phyloP scores from a whole-genome alignment of 2,888 invertebrate species.

The Linhomoeus sp. region DNA sequence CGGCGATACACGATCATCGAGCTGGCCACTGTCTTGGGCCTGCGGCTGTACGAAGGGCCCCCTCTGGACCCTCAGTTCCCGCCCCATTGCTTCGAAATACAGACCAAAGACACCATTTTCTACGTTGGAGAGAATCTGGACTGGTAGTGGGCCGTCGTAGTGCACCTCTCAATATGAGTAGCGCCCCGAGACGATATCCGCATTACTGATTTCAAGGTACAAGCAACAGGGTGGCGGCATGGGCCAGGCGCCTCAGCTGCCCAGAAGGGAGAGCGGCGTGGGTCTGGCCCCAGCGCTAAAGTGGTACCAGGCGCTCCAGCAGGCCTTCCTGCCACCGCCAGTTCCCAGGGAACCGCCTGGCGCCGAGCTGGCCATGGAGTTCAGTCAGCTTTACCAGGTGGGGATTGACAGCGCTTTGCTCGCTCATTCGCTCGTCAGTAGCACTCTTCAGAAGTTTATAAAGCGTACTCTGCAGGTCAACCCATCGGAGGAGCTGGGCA shows the following conservation, averaged over 20 bases:
- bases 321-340: constrained; percentile 16
- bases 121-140: constrained; percentile 26
- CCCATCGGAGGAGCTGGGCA: constrained; percentile 88
- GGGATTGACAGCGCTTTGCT: neutral
- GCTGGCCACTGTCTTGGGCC: constrained; percentile 13
- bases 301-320: constrained; percentile 9
- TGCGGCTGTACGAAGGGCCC: constrained; percentile 20
- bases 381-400: constrained; percentile 22
- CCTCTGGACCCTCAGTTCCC: constrained; percentile 17
- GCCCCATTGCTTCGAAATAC: constrained; percentile 26
- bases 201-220: neutral
- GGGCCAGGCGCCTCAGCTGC: neutral
- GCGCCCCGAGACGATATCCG: neutral
- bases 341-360: constrained; percentile 7
- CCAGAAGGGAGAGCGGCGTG: constrained; percentile 4
- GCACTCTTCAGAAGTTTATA: too few relatives aligned
- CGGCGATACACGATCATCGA: constrained; percentile 12
- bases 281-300: constrained; percentile 1
- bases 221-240: neutral
- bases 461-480: constrained; percentile 28
- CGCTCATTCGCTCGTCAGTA: too few relatives aligned
- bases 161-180: neutral
- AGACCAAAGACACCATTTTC: constrained; percentile 16
- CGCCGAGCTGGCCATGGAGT: constrained; percentile 20
- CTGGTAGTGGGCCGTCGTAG: constrained; percentile 1